Evolutionary conservation across 23 tunicate genomes (phyloP).

Genomic region (Ascidia mentula): DNA sequence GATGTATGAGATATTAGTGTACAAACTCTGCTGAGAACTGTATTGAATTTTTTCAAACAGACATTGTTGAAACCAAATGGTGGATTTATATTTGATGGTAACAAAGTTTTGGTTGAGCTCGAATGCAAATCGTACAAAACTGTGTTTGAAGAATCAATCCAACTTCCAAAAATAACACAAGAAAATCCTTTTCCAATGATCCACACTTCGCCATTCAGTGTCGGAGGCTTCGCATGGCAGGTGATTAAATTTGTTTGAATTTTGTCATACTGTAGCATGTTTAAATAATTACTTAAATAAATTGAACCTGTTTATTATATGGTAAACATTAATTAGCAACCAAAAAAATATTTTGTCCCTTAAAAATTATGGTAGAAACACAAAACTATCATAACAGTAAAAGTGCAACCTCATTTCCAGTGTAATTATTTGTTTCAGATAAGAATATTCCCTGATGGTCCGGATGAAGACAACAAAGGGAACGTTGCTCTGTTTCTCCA

Average conservation of each 20-base stretch:
- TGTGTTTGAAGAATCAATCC: constrained; percentile 63
- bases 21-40: background rate
- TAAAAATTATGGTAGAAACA: too few relatives aligned
- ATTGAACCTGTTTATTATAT: too few relatives aligned
- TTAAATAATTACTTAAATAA: too few relatives aligned
- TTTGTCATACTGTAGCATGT: too few relatives aligned
- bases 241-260: too few relatives aligned
- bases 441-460: constrained; percentile 91
- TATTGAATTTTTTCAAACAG: constrained; percentile 19
- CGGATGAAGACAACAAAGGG: constrained; percentile 88
- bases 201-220: constrained; percentile 95
- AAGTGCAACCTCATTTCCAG: too few relatives aligned
- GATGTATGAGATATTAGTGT: too few relatives aligned
- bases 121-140: constrained; percentile 93
- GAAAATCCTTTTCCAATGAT: constrained; percentile 89
- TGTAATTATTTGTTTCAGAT: constrained; percentile 53
- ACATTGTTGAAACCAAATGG: constrained; percentile 94
- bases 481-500: constrained; percentile 93
- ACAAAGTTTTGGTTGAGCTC: constrained; percentile 81
- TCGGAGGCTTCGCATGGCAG: constrained; percentile 99
- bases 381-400: too few relatives aligned
- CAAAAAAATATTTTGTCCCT: too few relatives aligned
- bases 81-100: constrained; percentile 88
- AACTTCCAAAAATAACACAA: constrained; percentile 54
- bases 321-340: too few relatives aligned